Base-by-base conservation (phyloP, 2,113 vertebrate species). In the Spermophilus dauricus region DNA sequence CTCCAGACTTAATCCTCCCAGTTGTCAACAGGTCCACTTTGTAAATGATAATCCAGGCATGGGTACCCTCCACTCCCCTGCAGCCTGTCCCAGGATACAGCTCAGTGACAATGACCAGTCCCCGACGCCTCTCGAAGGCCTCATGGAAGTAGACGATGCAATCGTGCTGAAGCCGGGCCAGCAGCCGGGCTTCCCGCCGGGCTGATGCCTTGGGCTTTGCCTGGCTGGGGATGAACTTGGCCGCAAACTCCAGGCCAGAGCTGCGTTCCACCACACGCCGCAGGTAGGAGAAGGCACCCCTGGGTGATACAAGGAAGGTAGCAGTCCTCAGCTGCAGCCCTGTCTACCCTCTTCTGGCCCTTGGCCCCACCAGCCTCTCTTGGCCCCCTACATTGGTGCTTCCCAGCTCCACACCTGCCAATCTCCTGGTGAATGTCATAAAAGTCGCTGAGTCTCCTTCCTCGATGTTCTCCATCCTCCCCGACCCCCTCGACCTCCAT, bases 221-320 rank as follows among this genome's bases (percentile, higher is more conserved):
- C n/a, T 99, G 99, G 17, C 99, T 99, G 0, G 99, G 99, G 95
- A 99, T 99, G 51, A 99, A 99, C 98, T 99, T 99, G 69, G 99
- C 99, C 0, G 99, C 99, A 1, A 99, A 99, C 94, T 99, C 99
- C 91, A 98, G 97, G 48, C 98, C 99, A 4, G 98, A 99, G 13
- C 98, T 99, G 89, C 99, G 99, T 97, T 99, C 99, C 4, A 99
- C 99, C 89, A 99, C 99, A 3, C 99, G 99, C 97, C 99, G 99
- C 76, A 99, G 98, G n/a, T 99, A 99, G n/a, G 99, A 99, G 98
- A 99, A 99, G 18, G 99, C 99, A 2, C 99, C 99, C 98, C 99
- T 99, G 98, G 34, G 96, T 76, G 42, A 58, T 3, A 45, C 24
- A 0, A 1, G 30, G 26, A 65, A 22, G 69, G 22, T 22, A 20